Evolutionary conservation across 1,140 invertebrate species (phyloP).

Genomic region (Venturia canescens): DNA sequence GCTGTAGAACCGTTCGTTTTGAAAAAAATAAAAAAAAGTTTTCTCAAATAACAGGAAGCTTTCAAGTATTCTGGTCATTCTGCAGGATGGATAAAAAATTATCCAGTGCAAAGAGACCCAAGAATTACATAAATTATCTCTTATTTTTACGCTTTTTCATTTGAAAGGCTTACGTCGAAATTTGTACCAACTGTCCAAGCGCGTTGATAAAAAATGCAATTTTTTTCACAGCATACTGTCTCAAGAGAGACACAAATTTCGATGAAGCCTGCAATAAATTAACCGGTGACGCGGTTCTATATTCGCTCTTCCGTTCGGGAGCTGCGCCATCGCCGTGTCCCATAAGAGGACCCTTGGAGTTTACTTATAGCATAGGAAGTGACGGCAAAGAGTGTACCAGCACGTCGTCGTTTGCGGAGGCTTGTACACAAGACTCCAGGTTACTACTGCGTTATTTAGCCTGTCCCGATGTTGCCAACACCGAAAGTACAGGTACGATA

Average conservation of each 20-base stretch:
- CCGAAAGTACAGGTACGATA: slow-evolving; percentile 82
- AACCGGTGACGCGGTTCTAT: slow-evolving; percentile 78
- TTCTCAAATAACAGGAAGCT: no score
- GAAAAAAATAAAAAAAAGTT: no score
- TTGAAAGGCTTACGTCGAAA: neutral
- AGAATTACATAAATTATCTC: no score
- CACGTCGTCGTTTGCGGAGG: slow-evolving; percentile 87
- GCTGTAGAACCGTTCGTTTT: neutral
- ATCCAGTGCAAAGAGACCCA: no score
- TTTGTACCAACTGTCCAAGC: neutral
- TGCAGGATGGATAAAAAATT: no score
- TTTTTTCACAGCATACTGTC: slow-evolving; percentile 71
- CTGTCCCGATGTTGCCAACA: slow-evolving; percentile 87
- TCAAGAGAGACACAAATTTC: slow-evolving; percentile 63
- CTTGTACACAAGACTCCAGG: slow-evolving; percentile 88
- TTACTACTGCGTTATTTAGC: slow-evolving; percentile 89
- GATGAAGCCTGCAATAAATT: slow-evolving; percentile 75
- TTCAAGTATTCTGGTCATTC: no score
- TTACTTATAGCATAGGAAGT: slow-evolving; percentile 80
- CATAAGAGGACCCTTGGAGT: slow-evolving; percentile 78
- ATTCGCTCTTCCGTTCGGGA: slow-evolving; percentile 80
- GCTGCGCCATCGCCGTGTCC: slow-evolving; percentile 78
- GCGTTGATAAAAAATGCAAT: neutral
- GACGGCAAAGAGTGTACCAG: slow-evolving; percentile 84
- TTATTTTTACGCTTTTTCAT: neutral